Evolutionary conservation across 2,888 invertebrate species (phyloP).

Genomic region (Palloptera scutellata): DNA sequence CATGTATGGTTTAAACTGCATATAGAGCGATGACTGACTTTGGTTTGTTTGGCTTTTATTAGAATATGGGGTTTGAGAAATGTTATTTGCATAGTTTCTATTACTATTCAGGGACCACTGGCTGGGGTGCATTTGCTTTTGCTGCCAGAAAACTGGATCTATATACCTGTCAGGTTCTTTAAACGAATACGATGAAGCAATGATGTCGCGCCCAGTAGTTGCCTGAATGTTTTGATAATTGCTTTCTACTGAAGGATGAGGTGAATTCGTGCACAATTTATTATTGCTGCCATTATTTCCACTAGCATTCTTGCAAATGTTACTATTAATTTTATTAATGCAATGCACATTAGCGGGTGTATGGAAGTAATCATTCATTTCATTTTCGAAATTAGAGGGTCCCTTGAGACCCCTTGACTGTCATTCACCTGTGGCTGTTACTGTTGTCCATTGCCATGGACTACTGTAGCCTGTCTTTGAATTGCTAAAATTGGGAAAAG

Average conservation of each 20-base stretch:
- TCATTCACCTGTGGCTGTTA: constrained; percentile 70
- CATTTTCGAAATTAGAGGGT: constrained; percentile 48
- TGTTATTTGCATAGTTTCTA: constrained; percentile 35
- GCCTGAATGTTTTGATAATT: constrained; percentile 50
- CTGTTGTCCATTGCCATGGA: constrained; percentile 70
- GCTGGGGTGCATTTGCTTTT: constrained; percentile 42
- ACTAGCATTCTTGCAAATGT: constrained; percentile 38
- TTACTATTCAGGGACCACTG: constrained; percentile 33
- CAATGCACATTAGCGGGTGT: constrained; percentile 38
- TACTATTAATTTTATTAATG: constrained; percentile 33
- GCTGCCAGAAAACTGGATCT: constrained; percentile 51
- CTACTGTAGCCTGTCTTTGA: constrained; percentile 65
- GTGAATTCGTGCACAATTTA: constrained; percentile 28
- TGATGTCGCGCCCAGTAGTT: constrained; percentile 40
- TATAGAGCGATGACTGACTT: constrained; percentile 38
- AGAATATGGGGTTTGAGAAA: constrained; percentile 35
- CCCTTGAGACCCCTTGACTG: constrained; percentile 65
- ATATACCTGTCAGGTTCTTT: constrained; percentile 43
- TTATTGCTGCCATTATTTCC: constrained; percentile 36
- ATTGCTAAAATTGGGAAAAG: constrained; percentile 48
- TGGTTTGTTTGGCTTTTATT: constrained; percentile 51
- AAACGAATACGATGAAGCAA: constrained; percentile 34
- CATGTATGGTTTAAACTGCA: constrained; percentile 41
- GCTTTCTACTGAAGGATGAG: constrained; percentile 42
- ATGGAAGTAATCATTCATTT: constrained; percentile 36